Conservation (phyloP, 2,113 vertebrate genomes). For the Choloepus hoffmanni region DNA sequence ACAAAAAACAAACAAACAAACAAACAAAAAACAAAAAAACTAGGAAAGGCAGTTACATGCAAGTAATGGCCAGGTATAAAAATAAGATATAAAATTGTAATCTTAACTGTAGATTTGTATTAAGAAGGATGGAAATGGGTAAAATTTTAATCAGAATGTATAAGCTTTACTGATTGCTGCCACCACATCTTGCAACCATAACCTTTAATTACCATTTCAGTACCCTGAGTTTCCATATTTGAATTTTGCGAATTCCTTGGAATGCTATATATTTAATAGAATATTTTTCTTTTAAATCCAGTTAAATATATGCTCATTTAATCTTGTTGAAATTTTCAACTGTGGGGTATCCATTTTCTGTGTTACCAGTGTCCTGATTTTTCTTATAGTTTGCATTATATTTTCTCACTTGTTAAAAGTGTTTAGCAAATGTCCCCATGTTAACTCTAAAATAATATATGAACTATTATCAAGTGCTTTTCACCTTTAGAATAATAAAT, state of each 20-base stretch:
- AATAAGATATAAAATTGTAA: not conserved
- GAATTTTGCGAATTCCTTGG: not conserved
- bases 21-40: not conserved
- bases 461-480: not conserved
- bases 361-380: not conserved
- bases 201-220: not conserved
- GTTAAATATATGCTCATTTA: not conserved
- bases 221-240: not conserved
- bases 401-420: not conserved
- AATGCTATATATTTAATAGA: not conserved
- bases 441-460: not conserved
- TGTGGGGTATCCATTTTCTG: not conserved
- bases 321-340: not conserved
- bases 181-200: rapidly evolving
- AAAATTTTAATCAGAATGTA: not conserved
- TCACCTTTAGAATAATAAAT: not conserved
- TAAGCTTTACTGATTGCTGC: not conserved
- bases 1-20: not conserved
- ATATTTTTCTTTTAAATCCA: not conserved
- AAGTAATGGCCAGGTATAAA: not conserved
- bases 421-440: not conserved
- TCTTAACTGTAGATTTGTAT: not conserved
- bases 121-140: not conserved
- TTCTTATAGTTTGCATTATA: not conserved
- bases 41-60: not conserved